Base-by-base conservation (phyloP, 2,888 invertebrate species). In the Cyaniris semiargus region DNA sequence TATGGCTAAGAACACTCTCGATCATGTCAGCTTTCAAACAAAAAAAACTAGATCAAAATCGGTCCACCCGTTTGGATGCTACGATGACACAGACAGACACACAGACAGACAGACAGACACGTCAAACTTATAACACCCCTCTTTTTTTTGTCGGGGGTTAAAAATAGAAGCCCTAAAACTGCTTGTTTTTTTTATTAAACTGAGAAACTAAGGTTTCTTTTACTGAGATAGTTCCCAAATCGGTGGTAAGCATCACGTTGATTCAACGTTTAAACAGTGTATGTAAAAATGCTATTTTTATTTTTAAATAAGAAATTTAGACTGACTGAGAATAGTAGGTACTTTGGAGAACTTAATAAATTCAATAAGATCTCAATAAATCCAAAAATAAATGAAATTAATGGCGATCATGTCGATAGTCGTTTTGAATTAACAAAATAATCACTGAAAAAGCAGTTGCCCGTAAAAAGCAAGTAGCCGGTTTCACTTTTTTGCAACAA, bases 401-500 rank as follows among this genome's bases (percentile, higher is more conserved):
- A 23, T 23, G 10, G 23, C 60, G 8, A 2, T 15, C 18, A 4
- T 53, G 18, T 53, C 3, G 5, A 3, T 44, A 27, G 66, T 31
- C 27, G 27, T 31, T 66, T 31, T 27, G 27, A 15, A 66, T 27
- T 15, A 15, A 27, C 66, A 15, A 6, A 13, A 7, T 31, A 31
- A 66, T 66, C 7, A 15, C 66, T 15, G 15, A 66, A 66, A 27
- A 27, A 27, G 66, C 66, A 31, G 66, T 31, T 66, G 27, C 27
- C 27, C 27, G 18, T 66, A 66, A 66, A 66, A 66, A 31, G 66
- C 66, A 31, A 66, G 27, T 66, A 31, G 66, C 66, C 27, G 27
- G 66, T 66, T 66, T 66, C 66, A 66, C 66, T 66, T 66, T 66
- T 66, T 66, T 31, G 66, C 38, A 71, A 21, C 21, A 71, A 71